Evolutionary conservation across 2,797 vertebrate genomes (phyloP), one percentile per base, ranked within the genome.

Genomic region (Sebastes elongatus): DNA sequence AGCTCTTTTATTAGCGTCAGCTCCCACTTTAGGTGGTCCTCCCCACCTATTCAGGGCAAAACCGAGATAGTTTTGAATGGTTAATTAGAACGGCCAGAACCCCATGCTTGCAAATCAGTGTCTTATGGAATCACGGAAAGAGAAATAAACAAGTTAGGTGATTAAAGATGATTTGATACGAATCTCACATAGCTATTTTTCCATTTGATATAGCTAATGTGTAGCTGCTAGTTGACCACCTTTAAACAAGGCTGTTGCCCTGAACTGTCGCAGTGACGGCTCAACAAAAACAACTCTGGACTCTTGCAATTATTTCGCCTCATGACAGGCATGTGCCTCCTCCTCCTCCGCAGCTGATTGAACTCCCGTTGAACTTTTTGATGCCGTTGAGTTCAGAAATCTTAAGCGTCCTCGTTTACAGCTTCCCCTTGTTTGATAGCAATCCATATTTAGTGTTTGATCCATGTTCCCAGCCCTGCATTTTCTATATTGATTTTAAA

Each of bases 1-100:
- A 80, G 79, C 76, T 92, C 83, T 92, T 92, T 92, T 91, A 91
- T 89, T 90, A 86, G 88, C 25, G 2, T 71, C 49, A 75, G 78
- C 55, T 84, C 73, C 28, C 75, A 18, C 78, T 80, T 85, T 27
- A 78, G 89, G 82, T 86, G 88, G 81, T 87, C 84, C 71, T 73
- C 62, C 4, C 10, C 57, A 69, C 64, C 66, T 61, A 66, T 59
- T 67, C 38, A 22, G 8, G 20, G 22, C 20, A 33, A 79, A 84
- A 65, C 20, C 3, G 6, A 30, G 57, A 30, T 74, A 55, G 64
- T 63, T 74, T 74, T 28, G 38, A 81, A 81, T 55, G 28, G 32
- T 56, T 69, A 23, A 82, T 75, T 65, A 59, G 16, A 73, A 82
- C 53, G 0, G 79, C 28, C 23, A 67, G 25, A 80, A 23, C 16